Conservation (phyloP, 1,140 invertebrate species). For the Branchinecta lindahli region DNA sequence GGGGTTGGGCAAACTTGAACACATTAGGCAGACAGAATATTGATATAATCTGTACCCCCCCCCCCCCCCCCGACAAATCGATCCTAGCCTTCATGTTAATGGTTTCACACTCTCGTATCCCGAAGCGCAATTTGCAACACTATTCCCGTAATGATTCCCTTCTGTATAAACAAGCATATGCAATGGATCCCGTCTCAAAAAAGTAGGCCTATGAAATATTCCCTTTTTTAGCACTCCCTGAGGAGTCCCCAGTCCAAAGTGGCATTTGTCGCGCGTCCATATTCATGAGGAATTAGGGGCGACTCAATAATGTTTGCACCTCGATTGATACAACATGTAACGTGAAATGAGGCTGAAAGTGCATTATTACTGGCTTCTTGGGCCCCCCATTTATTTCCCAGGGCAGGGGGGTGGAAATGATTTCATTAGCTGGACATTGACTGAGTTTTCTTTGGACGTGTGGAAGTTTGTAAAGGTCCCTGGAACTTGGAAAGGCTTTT, state of each 20-base stretch:
- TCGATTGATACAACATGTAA: constrained; percentile 10
- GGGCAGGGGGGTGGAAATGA: constrained; percentile 6
- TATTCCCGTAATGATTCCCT: too few species aligned
- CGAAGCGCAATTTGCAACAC: too few species aligned
- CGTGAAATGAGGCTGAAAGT: constrained; percentile 10
- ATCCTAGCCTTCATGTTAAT: constrained; percentile 3
- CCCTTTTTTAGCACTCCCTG: neutral
- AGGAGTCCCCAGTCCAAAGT: neutral
- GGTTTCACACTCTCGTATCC: neutral
- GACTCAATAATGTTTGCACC: constrained; percentile 9
- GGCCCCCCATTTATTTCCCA: constrained; percentile 2
- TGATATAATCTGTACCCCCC: too few species aligned
- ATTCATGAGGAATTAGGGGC: neutral
- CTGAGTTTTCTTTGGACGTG: constrained; percentile 5
- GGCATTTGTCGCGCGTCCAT: constrained; percentile 5
- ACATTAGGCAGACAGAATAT: too few species aligned
- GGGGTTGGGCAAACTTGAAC: too few species aligned
- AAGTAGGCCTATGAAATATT: neutral
- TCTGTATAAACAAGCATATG: too few species aligned
- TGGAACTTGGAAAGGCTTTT: neutral
- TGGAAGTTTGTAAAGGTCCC: constrained; percentile 9
- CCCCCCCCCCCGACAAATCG: constrained; percentile 3
- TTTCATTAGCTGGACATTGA: constrained; percentile 11
- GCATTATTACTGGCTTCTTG: neutral
- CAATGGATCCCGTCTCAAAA: too few species aligned